Evolutionary conservation across 2,113 vertebrate species (phyloP), one percentile per base, ranked within the genome.

Genomic region (Tauraco erythrolophus): DNA sequence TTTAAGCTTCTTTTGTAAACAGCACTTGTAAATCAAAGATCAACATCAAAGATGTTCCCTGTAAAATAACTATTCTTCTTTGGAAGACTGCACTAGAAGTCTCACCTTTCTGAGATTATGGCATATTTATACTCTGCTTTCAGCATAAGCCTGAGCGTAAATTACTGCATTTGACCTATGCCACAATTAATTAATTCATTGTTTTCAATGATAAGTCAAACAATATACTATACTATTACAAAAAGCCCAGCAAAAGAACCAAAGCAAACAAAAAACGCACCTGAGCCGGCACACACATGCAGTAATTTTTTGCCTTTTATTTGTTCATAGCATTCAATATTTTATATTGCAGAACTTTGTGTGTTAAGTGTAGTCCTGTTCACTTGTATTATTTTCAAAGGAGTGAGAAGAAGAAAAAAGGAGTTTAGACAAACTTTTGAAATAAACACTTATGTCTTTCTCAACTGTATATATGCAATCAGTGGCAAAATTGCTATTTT

Each of bases 21-120:
- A 91, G 25, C 72, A 57, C 86, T 91, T 94, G 71, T 62, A 86
- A 96, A 78, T 92, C 86, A 89, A 78, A 84, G 25, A 51, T 75
- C 60, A 66, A 4, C 84, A 95, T 95, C 76, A 96, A 87, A 96
- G 87, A 51, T 46, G 12, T 69, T 90, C 11, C 27, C n/a, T 93
- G 28, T 72, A 74, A 94, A 82, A 72, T 91, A 84, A 75, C n/a
- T 87, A 3, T 33, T 87, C 50, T 58, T 79, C 23, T 89, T 89
- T 88, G 62, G 37, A 89, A 89, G 66, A 35, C 28, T 72, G 37
- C 62, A 74, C 37, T 37, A 51, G 30, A 70, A 86, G 35, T 64
- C 58, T 81, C 66, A 77, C 45, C 41, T 86, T 81, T 95, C 46
- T 48, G 48, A 5, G 3, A 9, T 57, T 72, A 24, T 43, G 5